Evolutionary conservation across 2,888 invertebrate genomes (phyloP).

Genomic region (Cryptocephalus moraei): DNA sequence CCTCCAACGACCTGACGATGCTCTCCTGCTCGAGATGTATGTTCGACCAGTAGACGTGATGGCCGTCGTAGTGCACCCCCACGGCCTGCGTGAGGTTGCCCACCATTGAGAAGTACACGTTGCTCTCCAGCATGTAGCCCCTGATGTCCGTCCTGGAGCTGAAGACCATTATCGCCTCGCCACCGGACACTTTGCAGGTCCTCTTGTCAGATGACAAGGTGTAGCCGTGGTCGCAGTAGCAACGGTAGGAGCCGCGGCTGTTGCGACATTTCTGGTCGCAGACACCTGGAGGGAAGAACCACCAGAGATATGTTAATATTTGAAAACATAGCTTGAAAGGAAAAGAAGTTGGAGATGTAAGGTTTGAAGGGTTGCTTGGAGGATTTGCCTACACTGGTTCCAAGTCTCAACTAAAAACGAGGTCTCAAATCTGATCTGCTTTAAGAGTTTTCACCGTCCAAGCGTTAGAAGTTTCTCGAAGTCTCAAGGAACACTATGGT

Average conservation of each 20-base stretch:
- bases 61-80: constrained; percentile 62
- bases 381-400: too few species aligned
- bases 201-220: constrained; percentile 40
- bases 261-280: constrained; percentile 65
- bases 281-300: constrained; percentile 24
- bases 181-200: constrained; percentile 45
- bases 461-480: too few species aligned
- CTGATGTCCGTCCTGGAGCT: constrained; percentile 55
- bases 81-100: constrained; percentile 47
- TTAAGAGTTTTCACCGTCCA: too few species aligned
- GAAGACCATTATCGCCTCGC: constrained; percentile 59
- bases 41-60: constrained; percentile 69
- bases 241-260: constrained; percentile 46
- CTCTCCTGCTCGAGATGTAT: constrained; percentile 58
- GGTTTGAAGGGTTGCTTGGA: too few species aligned
- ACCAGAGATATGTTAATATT: neutral
- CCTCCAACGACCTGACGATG: constrained; percentile 52
- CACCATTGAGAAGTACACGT: constrained; percentile 41
- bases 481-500: too few species aligned
- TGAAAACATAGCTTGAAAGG: neutral
- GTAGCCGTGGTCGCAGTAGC: constrained; percentile 54
- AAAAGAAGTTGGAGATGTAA: too few species aligned
- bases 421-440: too few species aligned
- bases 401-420: too few species aligned
- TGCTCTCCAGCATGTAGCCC: constrained; percentile 49